A percentile compares a stretch with the other conserved stretches of the same genome.
phyloP scores from a whole-genome alignment of 2,888 invertebrate species.

The Torymus auratus region DNA sequence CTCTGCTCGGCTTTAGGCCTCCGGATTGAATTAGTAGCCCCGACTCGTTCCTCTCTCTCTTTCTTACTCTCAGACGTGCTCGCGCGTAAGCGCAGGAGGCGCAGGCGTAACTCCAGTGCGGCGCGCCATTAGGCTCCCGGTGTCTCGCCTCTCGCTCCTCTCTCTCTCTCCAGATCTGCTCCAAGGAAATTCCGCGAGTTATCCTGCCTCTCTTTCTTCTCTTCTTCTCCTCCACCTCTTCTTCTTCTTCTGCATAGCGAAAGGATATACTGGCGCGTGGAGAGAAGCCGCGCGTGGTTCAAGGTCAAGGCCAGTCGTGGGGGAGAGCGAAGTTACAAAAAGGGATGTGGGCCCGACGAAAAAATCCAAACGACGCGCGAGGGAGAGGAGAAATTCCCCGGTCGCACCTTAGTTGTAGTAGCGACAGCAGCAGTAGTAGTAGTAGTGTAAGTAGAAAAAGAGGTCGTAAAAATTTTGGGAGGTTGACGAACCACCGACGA shows the following conservation, averaged over 20 bases:
- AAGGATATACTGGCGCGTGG: too few species aligned
- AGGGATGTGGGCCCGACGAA: too few species aligned
- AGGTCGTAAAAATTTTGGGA: conserved; percentile 1
- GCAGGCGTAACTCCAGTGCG: conserved; percentile 44
- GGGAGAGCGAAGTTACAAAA: background rate
- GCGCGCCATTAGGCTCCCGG: conserved; percentile 55
- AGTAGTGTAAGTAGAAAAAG: too few species aligned
- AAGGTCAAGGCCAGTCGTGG: conserved; percentile 51
- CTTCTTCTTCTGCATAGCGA: too few species aligned
- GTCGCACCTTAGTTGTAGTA: too few species aligned
- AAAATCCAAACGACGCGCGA: background rate
- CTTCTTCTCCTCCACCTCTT: background rate
- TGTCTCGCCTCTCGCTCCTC: conserved; percentile 23
- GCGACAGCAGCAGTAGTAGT: too few species aligned
- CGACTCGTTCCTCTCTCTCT: too few species aligned
- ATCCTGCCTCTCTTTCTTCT: background rate
- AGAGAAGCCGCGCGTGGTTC: conserved; percentile 10
- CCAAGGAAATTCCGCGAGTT: conserved; percentile 46
- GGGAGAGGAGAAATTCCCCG: background rate
- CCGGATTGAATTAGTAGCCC: conserved; percentile 46
- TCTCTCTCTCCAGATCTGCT: conserved; percentile 7
- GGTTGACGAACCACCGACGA: conserved; percentile 18
- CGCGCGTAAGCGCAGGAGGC: conserved; percentile 44
- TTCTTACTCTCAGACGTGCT: too few species aligned
- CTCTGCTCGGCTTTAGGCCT: background rate